Percentiles rank a stretch among this genome's conserved stretches.
Conservation (phyloP, 2,797 vertebrate species). For the Todus mexicanus region DNA sequence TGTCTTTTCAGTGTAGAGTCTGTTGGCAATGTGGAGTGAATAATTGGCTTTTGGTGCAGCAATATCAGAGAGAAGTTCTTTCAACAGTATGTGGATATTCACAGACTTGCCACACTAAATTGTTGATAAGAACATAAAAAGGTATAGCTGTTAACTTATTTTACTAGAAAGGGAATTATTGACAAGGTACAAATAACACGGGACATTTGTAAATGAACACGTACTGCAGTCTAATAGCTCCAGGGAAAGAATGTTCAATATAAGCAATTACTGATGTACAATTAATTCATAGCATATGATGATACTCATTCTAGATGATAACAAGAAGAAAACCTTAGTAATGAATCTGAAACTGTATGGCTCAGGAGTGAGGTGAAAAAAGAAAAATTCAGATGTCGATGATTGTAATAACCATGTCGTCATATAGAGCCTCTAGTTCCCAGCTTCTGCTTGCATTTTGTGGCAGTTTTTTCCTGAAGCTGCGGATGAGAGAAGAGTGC, state of each 20-base stretch:
- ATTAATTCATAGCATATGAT: not conserved
- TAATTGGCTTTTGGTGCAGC: conserved; percentile 75
- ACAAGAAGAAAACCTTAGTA: not conserved
- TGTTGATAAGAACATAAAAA: not conserved
- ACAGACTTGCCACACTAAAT: conserved; percentile 51
- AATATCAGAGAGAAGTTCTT: conserved; percentile 77
- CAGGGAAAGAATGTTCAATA: not conserved
- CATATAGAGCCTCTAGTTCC: not conserved
- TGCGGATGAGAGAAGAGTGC: not conserved
- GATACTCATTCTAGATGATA: not conserved
- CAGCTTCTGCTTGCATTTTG: not conserved
- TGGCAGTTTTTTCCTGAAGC: not conserved
- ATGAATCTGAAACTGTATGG: not conserved
- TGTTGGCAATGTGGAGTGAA: conserved; percentile 80
- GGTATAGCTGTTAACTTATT: not conserved
- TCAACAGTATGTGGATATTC: conserved; percentile 61
- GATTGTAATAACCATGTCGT: not conserved
- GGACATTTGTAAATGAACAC: not conserved
- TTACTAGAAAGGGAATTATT: not conserved
- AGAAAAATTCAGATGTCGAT: not conserved
- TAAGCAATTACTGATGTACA: not conserved
- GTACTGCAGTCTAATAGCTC: not conserved
- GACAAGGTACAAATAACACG: not conserved
- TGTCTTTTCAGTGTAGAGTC: conserved; percentile 83
- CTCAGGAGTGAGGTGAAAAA: not conserved